A percentile compares a stretch with the other conserved stretches of the same genome.
phyloP scores from a whole-genome alignment of 1,140 invertebrate genomes.

The Tetragnatha versicolor region DNA sequence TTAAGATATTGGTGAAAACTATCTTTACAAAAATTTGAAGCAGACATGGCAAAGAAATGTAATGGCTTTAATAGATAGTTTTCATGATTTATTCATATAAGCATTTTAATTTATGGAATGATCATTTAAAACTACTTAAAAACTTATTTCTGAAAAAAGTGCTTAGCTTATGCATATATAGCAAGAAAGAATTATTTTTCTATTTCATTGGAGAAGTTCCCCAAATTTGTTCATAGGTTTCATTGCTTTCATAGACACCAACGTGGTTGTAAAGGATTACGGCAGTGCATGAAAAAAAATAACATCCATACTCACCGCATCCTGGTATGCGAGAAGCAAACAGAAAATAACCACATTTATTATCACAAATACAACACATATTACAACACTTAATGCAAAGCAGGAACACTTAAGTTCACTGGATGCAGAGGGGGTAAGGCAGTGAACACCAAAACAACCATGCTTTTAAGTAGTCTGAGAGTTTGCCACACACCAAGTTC shows the following conservation, averaged over 20 bases:
- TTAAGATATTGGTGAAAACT: too few relatives aligned
- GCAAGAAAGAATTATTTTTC: background rate
- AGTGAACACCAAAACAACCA: conserved; percentile 35
- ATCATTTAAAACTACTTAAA: too few relatives aligned
- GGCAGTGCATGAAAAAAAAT: conserved; percentile 12
- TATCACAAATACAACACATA: conserved; percentile 28
- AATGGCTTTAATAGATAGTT: too few relatives aligned
- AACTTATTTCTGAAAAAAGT: background rate
- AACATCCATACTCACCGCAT: conserved; percentile 50
- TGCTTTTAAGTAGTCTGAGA: conserved; percentile 14
- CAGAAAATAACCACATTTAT: conserved; percentile 45
- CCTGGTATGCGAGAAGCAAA: conserved; percentile 47
- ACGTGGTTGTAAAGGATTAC: background rate
- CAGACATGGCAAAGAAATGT: too few relatives aligned
- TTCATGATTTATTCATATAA: too few relatives aligned
- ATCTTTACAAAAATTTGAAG: too few relatives aligned
- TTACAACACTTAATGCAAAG: conserved; percentile 34
- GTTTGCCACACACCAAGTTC: too few relatives aligned
- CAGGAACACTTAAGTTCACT: conserved; percentile 42
- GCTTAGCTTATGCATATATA: background rate
- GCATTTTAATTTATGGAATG: too few relatives aligned
- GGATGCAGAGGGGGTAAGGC: conserved; percentile 28
- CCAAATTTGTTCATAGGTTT: conserved; percentile 40
- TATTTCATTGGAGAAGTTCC: too few relatives aligned
- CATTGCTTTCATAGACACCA: conserved; percentile 29